phyloP scores from a whole-genome alignment of 53 echinoderm and acorn worm species.

The Paracentrotus lividus region DNA sequence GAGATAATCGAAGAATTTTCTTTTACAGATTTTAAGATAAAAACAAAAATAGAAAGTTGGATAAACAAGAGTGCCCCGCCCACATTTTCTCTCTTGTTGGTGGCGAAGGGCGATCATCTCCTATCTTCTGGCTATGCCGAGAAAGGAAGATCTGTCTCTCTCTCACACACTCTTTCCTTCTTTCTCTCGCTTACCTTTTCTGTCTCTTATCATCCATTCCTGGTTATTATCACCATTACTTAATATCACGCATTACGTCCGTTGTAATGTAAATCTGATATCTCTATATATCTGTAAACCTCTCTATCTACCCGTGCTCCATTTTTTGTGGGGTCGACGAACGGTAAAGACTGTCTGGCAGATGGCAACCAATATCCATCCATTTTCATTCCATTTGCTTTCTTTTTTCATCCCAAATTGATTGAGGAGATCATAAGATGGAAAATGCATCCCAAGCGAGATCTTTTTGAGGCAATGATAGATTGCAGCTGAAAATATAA shows the following conservation, averaged over 20 bases:
- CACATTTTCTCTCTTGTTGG: no score
- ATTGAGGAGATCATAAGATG: constrained; percentile 38
- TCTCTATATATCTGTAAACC: background rate
- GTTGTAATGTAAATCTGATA: background rate
- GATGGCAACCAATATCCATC: constrained; percentile 5
- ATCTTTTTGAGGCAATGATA: background rate
- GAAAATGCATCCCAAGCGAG: background rate
- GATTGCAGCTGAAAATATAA: constrained; percentile 5
- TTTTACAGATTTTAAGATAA: no score
- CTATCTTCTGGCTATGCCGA: no score
- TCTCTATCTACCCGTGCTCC: background rate
- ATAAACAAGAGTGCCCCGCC: no score
- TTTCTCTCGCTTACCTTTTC: background rate
- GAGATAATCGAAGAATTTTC: no score
- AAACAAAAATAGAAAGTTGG: no score
- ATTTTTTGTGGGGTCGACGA: constrained; percentile 25
- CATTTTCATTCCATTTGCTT: constrained; percentile 21
- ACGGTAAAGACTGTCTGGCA: constrained; percentile 9
- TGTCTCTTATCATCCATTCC: background rate
- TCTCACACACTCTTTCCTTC: background rate
- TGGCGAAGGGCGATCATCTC: no score
- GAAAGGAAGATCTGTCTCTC: background rate
- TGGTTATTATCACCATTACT: no score
- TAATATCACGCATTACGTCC: no score
- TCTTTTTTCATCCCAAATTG: constrained; percentile 19